Conservation (phyloP, 1,140 invertebrate genomes). For the Triops longicaudatus region DNA sequence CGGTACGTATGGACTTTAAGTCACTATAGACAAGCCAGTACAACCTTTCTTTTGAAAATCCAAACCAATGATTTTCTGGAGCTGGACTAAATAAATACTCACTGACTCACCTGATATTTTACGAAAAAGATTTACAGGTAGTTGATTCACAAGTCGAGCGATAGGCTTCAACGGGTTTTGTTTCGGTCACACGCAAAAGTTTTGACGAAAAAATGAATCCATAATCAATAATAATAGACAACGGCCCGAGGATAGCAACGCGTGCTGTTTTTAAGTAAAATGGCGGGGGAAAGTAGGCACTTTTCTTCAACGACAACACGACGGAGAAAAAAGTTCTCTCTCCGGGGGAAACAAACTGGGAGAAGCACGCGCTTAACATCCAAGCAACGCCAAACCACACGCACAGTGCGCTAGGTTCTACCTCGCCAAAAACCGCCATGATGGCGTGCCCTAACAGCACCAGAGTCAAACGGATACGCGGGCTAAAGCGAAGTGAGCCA, state of each 20-base stretch:
- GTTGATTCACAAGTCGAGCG: too few relatives aligned
- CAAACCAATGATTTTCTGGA: too few relatives aligned
- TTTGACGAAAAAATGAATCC: too few relatives aligned
- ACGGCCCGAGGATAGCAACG: too few relatives aligned
- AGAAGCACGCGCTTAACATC: slow-evolving; percentile 10
- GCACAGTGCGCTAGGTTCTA: neutral
- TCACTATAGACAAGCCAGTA: neutral
- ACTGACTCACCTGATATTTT: too few relatives aligned
- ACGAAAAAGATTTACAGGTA: too few relatives aligned
- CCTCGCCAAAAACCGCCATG: slow-evolving; percentile 9
- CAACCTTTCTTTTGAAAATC: neutral
- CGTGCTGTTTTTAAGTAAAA: too few relatives aligned
- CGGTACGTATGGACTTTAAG: neutral
- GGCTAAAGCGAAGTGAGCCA: neutral
- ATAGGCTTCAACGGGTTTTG: too few relatives aligned
- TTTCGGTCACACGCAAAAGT: too few relatives aligned
- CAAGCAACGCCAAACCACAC: neutral
- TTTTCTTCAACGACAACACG: neutral
- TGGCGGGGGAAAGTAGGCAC: too few relatives aligned
- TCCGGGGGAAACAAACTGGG: neutral
- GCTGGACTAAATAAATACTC: too few relatives aligned
- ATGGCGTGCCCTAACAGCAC: neutral
- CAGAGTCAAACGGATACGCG: neutral
- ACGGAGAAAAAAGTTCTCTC: neutral
- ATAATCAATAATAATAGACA: too few relatives aligned